Conservation (phyloP, 2,797 vertebrate genomes). For the Alectoris magna region DNA sequence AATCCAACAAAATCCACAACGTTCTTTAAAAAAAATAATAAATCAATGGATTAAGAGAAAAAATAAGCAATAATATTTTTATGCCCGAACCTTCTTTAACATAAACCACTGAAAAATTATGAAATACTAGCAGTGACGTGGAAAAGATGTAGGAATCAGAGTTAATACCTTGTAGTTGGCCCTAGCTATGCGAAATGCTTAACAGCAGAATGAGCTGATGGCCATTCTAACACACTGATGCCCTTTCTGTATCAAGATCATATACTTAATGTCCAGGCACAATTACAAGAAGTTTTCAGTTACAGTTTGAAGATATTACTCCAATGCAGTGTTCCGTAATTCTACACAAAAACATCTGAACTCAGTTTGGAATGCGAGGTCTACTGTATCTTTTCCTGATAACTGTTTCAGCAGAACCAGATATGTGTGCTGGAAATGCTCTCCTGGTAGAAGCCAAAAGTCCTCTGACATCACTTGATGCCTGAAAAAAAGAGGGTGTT, state of each 20-base stretch:
- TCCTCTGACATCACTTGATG: background rate
- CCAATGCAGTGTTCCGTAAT: background rate
- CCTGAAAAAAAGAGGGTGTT: fast-evolving
- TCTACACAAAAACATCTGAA: background rate
- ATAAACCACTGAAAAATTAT: background rate
- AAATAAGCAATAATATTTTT: background rate
- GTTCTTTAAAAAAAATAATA: background rate
- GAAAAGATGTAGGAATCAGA: background rate
- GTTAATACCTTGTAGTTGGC: background rate
- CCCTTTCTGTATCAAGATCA: background rate
- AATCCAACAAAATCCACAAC: fast-evolving
- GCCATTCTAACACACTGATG: background rate
- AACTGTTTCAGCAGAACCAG: background rate
- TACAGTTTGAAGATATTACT: background rate
- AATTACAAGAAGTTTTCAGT: background rate
- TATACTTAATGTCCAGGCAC: background rate
- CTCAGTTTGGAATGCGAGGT: background rate
- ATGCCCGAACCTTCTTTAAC: background rate
- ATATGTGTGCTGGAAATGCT: background rate
- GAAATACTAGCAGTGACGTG: background rate
- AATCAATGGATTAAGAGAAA: background rate
- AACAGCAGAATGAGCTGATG: background rate
- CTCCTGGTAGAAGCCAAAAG: background rate
- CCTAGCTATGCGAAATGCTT: background rate
- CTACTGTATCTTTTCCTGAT: background rate